Evolutionary conservation across 92 coral and sea anemone species (phyloP).

Genomic region (Meandrina meandrites): DNA sequence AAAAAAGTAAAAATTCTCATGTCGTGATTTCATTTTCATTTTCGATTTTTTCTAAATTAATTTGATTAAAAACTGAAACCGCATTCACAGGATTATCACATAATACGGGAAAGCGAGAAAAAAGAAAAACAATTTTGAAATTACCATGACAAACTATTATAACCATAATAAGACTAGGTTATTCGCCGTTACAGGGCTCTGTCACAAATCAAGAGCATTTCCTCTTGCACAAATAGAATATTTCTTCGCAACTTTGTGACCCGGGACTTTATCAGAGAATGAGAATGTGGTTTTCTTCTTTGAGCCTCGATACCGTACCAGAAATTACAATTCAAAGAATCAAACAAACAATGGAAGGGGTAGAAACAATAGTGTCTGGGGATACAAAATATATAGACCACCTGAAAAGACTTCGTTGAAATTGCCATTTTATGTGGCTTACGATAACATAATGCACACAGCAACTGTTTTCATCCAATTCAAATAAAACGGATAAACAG

Average conservation of each 20-base stretch:
- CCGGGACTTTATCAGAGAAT: background rate
- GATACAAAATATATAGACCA: background rate
- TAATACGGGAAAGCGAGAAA: background rate
- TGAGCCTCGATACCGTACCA: background rate
- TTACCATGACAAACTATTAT: background rate
- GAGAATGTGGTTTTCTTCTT: background rate
- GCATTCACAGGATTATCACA: background rate
- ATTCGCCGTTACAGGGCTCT: background rate
- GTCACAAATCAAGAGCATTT: too few relatives aligned
- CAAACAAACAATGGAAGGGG: background rate
- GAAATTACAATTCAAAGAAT: background rate
- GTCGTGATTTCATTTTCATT: slow-evolving; percentile 14
- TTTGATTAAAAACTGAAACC: slow-evolving; percentile 8
- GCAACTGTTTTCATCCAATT: background rate
- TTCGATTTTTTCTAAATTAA: background rate
- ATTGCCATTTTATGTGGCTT: background rate
- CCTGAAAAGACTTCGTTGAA: background rate
- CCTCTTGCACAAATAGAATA: too few relatives aligned
- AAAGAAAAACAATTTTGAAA: background rate
- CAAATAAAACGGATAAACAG: background rate
- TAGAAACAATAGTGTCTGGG: background rate
- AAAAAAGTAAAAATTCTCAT: background rate
- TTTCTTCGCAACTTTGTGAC: background rate
- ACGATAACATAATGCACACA: background rate
- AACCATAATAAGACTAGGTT: background rate